A percentile compares a stretch with the other conserved stretches of the same genome.
These are phyloP conservation scores for Oegoconia quadripuncta DNA, from an alignment of 2,888 invertebrate species.

Conservation along the genomic window DNA sequence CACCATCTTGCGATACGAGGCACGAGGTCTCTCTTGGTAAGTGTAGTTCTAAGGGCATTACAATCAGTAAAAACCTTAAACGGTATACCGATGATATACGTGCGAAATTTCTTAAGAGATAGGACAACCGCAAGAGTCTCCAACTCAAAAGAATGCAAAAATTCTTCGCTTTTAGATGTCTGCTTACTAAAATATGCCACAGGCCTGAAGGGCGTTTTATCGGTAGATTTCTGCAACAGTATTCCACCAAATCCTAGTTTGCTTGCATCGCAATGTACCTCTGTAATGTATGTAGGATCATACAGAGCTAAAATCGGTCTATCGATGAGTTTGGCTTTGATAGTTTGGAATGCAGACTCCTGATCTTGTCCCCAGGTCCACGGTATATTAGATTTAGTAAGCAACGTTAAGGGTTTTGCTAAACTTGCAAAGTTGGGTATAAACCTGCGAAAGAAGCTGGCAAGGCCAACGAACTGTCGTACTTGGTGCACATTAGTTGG, in stretches of 20 bases:
- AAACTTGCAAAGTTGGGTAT: conserved; percentile 14
- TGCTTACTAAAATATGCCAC: conserved; percentile 34
- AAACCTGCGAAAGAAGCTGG: conserved; percentile 28
- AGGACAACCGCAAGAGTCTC: conserved; percentile 8
- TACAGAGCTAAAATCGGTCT: conserved; percentile 10
- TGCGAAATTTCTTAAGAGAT: conserved; percentile 1
- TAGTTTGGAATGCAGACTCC: conserved; percentile 2
- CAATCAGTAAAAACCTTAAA: conserved; percentile 1
- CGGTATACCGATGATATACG: neutral
- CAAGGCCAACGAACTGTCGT: conserved; percentile 26
- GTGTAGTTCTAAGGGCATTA: neutral
- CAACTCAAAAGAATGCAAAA: conserved; percentile 37
- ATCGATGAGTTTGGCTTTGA: neutral
- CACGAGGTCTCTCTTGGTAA: neutral
- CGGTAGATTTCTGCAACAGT: conserved; percentile 3
- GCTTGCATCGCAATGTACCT: conserved; percentile 11
- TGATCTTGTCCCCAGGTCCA: conserved; percentile 8
- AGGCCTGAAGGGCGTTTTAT: neutral
- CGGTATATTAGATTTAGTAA: conserved; percentile 2
- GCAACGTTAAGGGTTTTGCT: conserved; percentile 7
- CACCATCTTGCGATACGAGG: conserved; percentile 25
- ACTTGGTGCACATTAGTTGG: conserved; percentile 24
- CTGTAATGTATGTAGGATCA: conserved; percentile 3
- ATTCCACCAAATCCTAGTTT: conserved; percentile 10
- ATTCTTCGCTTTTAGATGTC: conserved; percentile 30